Base-by-base conservation (phyloP, 2,888 invertebrate genomes). In the Pantelozetes paolii region DNA sequence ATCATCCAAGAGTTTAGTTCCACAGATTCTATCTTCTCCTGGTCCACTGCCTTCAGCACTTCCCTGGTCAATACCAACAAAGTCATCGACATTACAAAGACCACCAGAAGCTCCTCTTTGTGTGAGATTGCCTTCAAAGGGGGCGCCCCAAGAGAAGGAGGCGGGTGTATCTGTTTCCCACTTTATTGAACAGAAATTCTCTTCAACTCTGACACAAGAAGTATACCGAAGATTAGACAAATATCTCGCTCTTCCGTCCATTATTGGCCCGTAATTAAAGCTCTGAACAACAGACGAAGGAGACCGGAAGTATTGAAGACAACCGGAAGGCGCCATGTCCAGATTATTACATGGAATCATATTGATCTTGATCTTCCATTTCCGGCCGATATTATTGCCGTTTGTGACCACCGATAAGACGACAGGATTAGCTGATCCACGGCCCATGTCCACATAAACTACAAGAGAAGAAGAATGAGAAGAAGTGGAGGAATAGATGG, bases 371-470 rank as follows among this genome's bases (percentile, higher is more conserved):
- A 76, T 71, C 32, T 69, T 69, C 64, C 75, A 75, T 18, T 74
- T 74, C 23, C 74, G 74, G 23, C 76, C 75, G 75, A 78, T 78
- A 48, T 76, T 78, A 48, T 78, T 77, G 8, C 78, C 78, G 59
- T 78, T 78, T 18, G 77, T 77, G 36, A 78, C 78, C 6, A 78
- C 87, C 0, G 92, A 91, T 71, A 93, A 81, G 11, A 90, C 90
- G 45, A 92, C 87, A 0, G 92, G 91, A 81, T 89, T 90, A 32
- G 89, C 89, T 26, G 85, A 84, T 0, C 89, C 89, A 0, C 87
- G 82, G 0, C 92, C 92, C 0, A 90, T 90, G 79, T 91, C 91
- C 45, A 93, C 86, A 81, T 92, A 92, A 89, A 93, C 54, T 62
- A 62, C 18, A 26, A 57, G 23, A 57, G 57, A 57, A 62, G 32